phyloP scores from a whole-genome alignment of 2,888 invertebrate species.

The Chymomyza fuscimana region DNA sequence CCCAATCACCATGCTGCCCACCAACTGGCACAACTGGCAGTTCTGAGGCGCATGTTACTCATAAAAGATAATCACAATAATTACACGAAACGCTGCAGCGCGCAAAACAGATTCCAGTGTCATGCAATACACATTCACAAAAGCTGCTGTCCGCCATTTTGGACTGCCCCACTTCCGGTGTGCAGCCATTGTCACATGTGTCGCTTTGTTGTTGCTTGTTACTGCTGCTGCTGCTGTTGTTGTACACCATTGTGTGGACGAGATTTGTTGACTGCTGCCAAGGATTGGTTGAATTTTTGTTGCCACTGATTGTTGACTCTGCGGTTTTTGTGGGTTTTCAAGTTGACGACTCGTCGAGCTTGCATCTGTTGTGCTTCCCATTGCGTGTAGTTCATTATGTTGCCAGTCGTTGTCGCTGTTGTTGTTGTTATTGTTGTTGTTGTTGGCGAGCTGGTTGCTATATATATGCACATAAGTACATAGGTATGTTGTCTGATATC shows the following conservation, averaged over 20 bases:
- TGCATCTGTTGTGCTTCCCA: slow-evolving; percentile 73
- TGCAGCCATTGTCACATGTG: slow-evolving; percentile 55
- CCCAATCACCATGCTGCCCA: slow-evolving; percentile 11
- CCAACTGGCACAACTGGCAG: slow-evolving; percentile 8
- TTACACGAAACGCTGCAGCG: slow-evolving; percentile 63
- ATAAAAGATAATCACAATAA: slow-evolving; percentile 70
- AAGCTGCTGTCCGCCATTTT: slow-evolving; percentile 21
- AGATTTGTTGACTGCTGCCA: slow-evolving; percentile 46
- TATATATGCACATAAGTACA: neutral
- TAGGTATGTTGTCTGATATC: slow-evolving; percentile 40
- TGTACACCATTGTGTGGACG: slow-evolving; percentile 28
- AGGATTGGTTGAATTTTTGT: slow-evolving; percentile 23
- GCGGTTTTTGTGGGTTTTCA: slow-evolving; percentile 7
- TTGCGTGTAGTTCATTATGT: slow-evolving; percentile 71
- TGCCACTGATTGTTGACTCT: slow-evolving; percentile 16
- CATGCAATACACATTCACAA: slow-evolving; percentile 57
- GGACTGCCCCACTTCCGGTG: slow-evolving; percentile 52
- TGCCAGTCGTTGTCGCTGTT: slow-evolving; percentile 16
- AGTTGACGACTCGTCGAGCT: slow-evolving; percentile 9
- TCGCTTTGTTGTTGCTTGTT: slow-evolving; percentile 16
- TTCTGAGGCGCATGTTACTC: slow-evolving; percentile 13
- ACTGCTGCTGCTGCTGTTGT: too few relatives aligned
- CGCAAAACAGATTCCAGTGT: slow-evolving; percentile 58
- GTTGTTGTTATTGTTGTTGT: slow-evolving; percentile 20
- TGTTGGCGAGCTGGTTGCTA: slow-evolving; percentile 13